Base-by-base conservation (phyloP, 92 coral and sea anemone genomes). In the Epizoanthus illoricatus region DNA sequence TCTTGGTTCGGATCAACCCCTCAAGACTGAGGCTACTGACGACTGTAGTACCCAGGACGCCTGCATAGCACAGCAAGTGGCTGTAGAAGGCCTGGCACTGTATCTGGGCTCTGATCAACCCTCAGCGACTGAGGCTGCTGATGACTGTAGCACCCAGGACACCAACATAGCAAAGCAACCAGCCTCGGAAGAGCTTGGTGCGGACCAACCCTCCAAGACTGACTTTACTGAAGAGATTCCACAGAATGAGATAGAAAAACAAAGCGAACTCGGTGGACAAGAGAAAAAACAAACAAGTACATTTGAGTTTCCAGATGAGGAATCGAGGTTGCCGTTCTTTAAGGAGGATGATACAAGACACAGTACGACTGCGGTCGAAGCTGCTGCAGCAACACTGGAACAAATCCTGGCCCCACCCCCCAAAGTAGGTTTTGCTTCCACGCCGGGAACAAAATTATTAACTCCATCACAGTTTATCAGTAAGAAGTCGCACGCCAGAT, bases 41-140 rank as follows among this genome's bases (percentile, higher is more conserved):
- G 92, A 88, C 17, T 90, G 92, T 7, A 57, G 84, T 49, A 68
- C 66, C 59, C 75, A 82, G 63, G 92, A 93, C 67, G 69, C 89
- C 36, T 88, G 91, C 12, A 76, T 96, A 56, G 95, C 90, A 49
- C 73, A 88, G 41, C 73, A 81, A 13, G 49, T 96, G 81, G 89
- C 93, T 7, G 83, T 86, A 49, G 40, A 81, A 43, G 94, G 87
- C 33, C 91, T 86, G 9, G 90, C 87, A 9, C 75, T 59, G 58
- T 61, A 82, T 62, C 45, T 65, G 23, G 74, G 21, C 12, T 43
- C 40, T 2, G 85, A 69, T 43, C 60, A 10, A 19, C n/a, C 39
- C 19, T 1, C 40, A 17, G 75, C 4, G 13, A 5, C 13, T 33
- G 65, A 15, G 16, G 80, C 20, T 75, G 71, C 57, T 4, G 63